Evolutionary conservation across 2,113 vertebrate species (phyloP), one percentile per base, ranked within the genome.

Genomic region (Halcyon malimbica): DNA sequence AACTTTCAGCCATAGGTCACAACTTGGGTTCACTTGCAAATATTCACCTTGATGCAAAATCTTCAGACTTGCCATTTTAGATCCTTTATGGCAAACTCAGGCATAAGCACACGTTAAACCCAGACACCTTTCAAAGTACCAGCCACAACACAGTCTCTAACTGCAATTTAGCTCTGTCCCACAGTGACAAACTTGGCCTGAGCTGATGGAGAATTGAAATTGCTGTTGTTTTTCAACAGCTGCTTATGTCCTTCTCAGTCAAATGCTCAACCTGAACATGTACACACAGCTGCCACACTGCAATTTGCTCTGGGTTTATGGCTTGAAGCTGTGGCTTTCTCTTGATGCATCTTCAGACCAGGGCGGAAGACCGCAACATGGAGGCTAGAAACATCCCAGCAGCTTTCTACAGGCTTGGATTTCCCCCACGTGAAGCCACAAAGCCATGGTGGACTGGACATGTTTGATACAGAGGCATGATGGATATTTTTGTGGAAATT

Each of bases 61-160:
- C 50, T 83, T 65, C 50, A 69, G 42, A 44, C 25, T 78, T 23
- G 5, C 11, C 5, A 3, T 83, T 88, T 86, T 28, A 57, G 17
- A 5, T 4, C 3, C 12, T 59, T 77, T 71, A 5, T 1, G n/a
- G 25, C 28, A 62, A 65, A 83, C 20, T 60, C 18, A 39, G 24
- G 2, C 39, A 16, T 0, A 14, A 79, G 8, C 31, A 15, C 7
- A 0, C 2, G 4, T 63, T 70, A 70, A 90, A 77, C 21, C 0
- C 46, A 29, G 33, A 6, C 39, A 18, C 20, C 62, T 85, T 53
- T 25, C 79, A 50, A 53, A 85, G n/a, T 24, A 16, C 35, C 56
- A 48, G 19, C 11, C 53, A n/a, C 41, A 75, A 42, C 42, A 37
- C 0, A 0, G 12, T n/a, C 44, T 93, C 56, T n/a, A 33, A 9